Conservation (phyloP, 2,888 invertebrate genomes). For the Steinernema hermaphroditum region DNA sequence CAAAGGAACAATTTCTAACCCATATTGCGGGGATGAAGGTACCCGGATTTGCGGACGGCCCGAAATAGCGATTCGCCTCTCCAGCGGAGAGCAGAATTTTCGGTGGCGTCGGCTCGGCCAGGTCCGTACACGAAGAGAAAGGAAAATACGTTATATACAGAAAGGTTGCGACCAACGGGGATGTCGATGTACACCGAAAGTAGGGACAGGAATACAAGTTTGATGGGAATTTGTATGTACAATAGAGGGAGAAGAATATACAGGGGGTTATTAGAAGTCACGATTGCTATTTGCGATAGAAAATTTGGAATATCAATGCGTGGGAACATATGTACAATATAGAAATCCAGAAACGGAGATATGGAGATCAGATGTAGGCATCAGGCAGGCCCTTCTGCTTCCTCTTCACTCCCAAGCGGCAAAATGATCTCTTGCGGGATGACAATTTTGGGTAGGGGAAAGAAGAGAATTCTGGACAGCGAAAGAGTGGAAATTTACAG, state of each 20-base stretch:
- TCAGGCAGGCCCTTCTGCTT: not conserved
- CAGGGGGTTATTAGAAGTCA: too few species aligned
- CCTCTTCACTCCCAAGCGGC: not conserved
- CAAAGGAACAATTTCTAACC: conserved; percentile 14
- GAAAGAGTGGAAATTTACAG: not conserved
- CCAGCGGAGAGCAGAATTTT: too few species aligned
- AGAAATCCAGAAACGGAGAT: not conserved
- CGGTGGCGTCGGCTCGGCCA: too few species aligned
- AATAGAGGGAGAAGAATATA: too few species aligned
- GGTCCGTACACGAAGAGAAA: not conserved
- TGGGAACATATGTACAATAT: too few species aligned
- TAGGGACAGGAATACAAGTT: not conserved
- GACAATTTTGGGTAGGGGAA: not conserved
- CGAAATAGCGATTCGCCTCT: too few species aligned
- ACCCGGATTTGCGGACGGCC: too few species aligned
- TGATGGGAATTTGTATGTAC: not conserved
- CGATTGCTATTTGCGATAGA: too few species aligned
- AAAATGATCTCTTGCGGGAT: not conserved
- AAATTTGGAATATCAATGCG: too few species aligned
- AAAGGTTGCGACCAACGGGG: conserved; percentile 26
- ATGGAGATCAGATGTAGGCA: conserved; percentile 14
- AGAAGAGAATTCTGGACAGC: not conserved
- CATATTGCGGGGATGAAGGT: not conserved
- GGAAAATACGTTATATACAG: not conserved
- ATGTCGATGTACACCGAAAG: not conserved